Conservation (phyloP, 1,140 invertebrate genomes). For the Rhyzopertha dominica region DNA sequence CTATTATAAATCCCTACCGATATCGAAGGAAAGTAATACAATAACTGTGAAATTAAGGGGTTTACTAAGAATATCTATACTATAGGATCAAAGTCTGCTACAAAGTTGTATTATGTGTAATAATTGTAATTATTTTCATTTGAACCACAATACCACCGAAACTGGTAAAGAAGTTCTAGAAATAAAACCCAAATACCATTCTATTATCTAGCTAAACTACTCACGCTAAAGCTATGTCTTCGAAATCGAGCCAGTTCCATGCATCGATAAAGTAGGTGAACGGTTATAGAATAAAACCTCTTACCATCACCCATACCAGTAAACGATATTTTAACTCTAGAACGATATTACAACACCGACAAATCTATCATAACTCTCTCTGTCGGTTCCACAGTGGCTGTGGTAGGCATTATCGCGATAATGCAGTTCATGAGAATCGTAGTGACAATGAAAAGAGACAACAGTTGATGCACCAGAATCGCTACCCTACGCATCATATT, state of each 20-base stretch:
- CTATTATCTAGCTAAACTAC: slow-evolving; percentile 54
- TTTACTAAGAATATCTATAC: too few species aligned
- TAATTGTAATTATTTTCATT: too few species aligned
- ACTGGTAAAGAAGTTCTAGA: too few species aligned
- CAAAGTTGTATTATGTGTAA: too few species aligned
- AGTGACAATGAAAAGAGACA: slow-evolving; percentile 96
- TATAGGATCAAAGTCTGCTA: too few species aligned
- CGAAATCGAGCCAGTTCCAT: slow-evolving; percentile 99
- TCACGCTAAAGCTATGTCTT: slow-evolving; percentile 99
- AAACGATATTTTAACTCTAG: slow-evolving; percentile 99
- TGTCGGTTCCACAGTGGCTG: slow-evolving; percentile 88
- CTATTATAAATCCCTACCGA: too few species aligned
- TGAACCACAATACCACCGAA: too few species aligned
- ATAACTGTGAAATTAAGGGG: slow-evolving; percentile 26
- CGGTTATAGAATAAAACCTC: slow-evolving; percentile 97
- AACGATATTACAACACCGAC: too few species aligned
- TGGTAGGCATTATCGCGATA: slow-evolving; percentile 95
- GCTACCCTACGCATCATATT: slow-evolving; percentile 95
- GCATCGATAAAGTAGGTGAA: slow-evolving; percentile 99
- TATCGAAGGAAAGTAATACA: too few species aligned
- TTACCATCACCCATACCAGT: slow-evolving; percentile 96
- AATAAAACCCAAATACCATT: too few species aligned
- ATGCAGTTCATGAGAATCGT: slow-evolving; percentile 97
- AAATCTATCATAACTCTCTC: too few species aligned
- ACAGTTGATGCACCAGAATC: slow-evolving; percentile 96